These are phyloP conservation scores for Aramus guarauna DNA, from an alignment of 2,113 vertebrate species.

Conservation along the genomic window DNA sequence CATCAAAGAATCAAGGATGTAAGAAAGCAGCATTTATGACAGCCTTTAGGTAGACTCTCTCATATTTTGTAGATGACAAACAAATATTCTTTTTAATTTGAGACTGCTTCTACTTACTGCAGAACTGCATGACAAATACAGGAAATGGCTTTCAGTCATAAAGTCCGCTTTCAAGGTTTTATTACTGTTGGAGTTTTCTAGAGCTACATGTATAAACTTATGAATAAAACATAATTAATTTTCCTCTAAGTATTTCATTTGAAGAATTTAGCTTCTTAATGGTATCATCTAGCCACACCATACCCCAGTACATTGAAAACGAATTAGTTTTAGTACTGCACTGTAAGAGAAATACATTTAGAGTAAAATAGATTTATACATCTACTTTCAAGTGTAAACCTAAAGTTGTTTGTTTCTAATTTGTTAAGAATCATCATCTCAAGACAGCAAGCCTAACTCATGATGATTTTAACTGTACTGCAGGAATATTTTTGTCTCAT, in stretches of 20 bases:
- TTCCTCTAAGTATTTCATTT: slow-evolving; percentile 24
- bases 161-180: background rate
- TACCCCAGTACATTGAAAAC: background rate
- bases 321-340: slow-evolving; percentile 39
- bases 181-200: background rate
- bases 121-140: background rate
- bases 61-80: background rate
- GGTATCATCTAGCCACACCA: background rate
- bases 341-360: slow-evolving; percentile 16
- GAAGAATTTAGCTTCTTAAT: slow-evolving; percentile 30
- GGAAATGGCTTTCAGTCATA: background rate
- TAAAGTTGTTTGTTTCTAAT: background rate
- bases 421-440: background rate
- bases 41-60: background rate
- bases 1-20: background rate
- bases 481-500: background rate
- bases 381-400: background rate
- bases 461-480: background rate
- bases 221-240: slow-evolving; percentile 34
- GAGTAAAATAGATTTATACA: slow-evolving; percentile 50
- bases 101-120: background rate
- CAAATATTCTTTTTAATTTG: background rate
- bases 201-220: background rate
- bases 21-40: background rate
- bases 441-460: background rate